phyloP scores from a whole-genome alignment of 2,797 vertebrate genomes.

The Hypotaenidia philippensis region DNA sequence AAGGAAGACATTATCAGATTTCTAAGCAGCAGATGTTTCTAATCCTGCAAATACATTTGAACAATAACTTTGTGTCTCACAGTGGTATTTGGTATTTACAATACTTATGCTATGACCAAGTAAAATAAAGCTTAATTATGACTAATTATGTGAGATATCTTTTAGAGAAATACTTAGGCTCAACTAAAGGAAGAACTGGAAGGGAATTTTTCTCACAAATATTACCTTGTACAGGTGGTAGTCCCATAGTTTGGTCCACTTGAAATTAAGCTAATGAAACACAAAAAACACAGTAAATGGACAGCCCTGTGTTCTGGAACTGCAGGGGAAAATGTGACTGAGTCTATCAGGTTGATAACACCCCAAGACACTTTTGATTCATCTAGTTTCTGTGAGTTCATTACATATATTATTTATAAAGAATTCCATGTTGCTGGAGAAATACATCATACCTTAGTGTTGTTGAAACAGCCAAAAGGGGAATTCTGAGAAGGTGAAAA shows the following conservation, averaged over 20 bases:
- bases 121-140: slow-evolving; percentile 14
- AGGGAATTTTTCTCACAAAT: neutral
- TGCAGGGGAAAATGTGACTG: neutral
- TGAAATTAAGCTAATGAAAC: neutral
- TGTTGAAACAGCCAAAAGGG: neutral
- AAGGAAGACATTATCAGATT: neutral
- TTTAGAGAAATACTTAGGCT: neutral
- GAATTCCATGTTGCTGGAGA: neutral
- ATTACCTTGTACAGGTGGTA: neutral
- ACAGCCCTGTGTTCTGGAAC: neutral
- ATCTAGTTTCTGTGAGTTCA: neutral
- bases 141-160: neutral
- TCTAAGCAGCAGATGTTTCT: slow-evolving; percentile 4
- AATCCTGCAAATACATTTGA: neutral
- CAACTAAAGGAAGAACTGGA: neutral
- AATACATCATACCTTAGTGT: neutral
- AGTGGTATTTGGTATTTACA: neutral
- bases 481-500: neutral
- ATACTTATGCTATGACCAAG: neutral
- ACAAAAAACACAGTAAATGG: neutral
- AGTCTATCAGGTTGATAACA: neutral
- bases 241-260: neutral
- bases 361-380: neutral
- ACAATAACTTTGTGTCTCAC: neutral
- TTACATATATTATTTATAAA: neutral